phyloP scores from a whole-genome alignment of 2,888 invertebrate species.

The Drosophila niveifrons region DNA sequence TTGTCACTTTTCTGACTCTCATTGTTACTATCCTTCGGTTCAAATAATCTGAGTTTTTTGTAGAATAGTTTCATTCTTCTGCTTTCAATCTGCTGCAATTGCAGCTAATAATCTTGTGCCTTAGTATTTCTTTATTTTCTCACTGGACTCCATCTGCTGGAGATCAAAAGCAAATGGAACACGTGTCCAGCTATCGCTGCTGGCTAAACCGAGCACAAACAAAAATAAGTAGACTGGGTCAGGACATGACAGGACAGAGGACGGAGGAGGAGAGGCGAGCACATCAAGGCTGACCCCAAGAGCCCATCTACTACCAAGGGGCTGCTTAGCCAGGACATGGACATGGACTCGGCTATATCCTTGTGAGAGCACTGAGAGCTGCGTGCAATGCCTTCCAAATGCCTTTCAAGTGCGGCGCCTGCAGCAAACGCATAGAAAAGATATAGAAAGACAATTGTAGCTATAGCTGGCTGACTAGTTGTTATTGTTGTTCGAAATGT shows the following conservation, averaged over 20 bases:
- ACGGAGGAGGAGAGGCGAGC: too few species aligned
- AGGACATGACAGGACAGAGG: background rate
- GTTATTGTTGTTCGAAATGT: slow-evolving; percentile 35
- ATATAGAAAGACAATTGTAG: slow-evolving; percentile 13
- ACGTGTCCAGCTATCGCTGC: slow-evolving; percentile 47
- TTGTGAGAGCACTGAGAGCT: slow-evolving; percentile 30
- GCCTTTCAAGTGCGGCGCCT: slow-evolving; percentile 56
- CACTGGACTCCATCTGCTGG: background rate
- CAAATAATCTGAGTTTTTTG: background rate
- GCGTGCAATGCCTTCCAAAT: slow-evolving; percentile 56
- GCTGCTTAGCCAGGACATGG: slow-evolving; percentile 14
- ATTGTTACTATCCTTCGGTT: background rate
- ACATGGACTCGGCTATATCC: slow-evolving; percentile 20
- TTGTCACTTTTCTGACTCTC: background rate
- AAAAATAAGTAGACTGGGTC: slow-evolving; percentile 36
- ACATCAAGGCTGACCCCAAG: background rate
- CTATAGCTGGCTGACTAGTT: slow-evolving; percentile 16
- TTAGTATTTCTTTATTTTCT: slow-evolving; percentile 1
- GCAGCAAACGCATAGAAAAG: slow-evolving; percentile 56
- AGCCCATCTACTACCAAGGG: background rate
- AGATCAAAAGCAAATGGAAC: slow-evolving; percentile 59
- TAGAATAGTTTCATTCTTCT: background rate
- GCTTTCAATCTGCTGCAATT: slow-evolving; percentile 7
- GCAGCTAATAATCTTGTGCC: slow-evolving; percentile 25
- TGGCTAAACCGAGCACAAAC: slow-evolving; percentile 13